Evolutionary conservation across 2,888 invertebrate species (phyloP), one percentile per base, ranked within the genome.

Genomic region (Nomada ruficornis): DNA sequence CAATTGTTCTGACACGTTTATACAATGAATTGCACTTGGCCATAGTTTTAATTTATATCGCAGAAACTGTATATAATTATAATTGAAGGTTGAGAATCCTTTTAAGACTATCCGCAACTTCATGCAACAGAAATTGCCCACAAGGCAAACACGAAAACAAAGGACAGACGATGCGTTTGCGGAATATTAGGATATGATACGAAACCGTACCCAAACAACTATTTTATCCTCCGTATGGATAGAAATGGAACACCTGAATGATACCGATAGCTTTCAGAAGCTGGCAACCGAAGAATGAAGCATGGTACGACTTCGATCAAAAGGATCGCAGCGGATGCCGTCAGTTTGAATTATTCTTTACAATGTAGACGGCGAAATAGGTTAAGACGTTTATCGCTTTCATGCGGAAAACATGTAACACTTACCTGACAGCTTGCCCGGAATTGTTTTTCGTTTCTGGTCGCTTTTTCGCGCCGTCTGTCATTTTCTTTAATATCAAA

Each of bases 301-400:
- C 15, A 23, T 15, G 55, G 15, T 13, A 13, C 11, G 20, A 36
- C 3, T 4, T 57, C 63, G 44, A 52, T 55, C 9, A 15, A 59
- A 29, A 26, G 72, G 65, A 77, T 2, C 55, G 44, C 13, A 2
- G 23, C 42, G 62, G 62, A 64, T 36, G 52, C 54, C 62, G 78
- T 75, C 83, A 64, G 67, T 75, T 83, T n/a, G 68, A 78, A 78
- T 83, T 82, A 76, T 50, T 29, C 71, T 60, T 65, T 47, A 15
- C 26, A 11, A 23, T 13, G 5, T 20, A 72, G 26, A 7, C 2
- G 55, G 29, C 13, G 23, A 18, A 64, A 83, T 77, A 83, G 83
- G 83, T 83, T 83, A 83, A 82, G 75, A n/a, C 42, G 73, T 67
- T 82, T 71, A 83, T 62, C 42, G 70, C 4, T 42, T 75, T 78